phyloP scores from a whole-genome alignment of 2,113 vertebrate genomes.

The Chelonoidis abingdonii region DNA sequence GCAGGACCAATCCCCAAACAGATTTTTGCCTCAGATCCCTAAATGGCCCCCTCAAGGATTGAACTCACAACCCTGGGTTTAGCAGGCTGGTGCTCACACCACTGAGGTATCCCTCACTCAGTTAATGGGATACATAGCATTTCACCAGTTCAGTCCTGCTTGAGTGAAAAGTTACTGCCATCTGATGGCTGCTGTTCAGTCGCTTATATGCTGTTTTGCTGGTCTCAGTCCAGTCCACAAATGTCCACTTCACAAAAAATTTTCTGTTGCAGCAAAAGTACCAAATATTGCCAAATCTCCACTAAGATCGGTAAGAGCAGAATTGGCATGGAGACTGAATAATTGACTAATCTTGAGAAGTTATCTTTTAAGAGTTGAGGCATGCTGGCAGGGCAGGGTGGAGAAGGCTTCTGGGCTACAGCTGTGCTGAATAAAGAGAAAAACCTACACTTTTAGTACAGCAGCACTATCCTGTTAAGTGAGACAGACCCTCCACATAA shows the following conservation, averaged over 20 bases:
- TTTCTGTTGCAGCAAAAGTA: background rate
- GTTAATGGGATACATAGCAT: background rate
- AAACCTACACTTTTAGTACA: background rate
- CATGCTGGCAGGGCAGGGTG: background rate
- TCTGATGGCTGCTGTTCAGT: background rate
- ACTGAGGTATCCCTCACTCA: too few relatives aligned
- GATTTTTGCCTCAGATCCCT: too few relatives aligned
- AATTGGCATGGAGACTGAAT: background rate
- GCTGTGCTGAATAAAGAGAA: background rate
- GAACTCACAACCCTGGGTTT: too few relatives aligned
- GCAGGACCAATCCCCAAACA: too few relatives aligned
- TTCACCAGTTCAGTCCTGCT: background rate
- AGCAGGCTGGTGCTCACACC: too few relatives aligned
- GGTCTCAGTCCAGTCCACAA: background rate
- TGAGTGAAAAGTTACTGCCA: background rate
- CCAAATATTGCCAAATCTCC: background rate
- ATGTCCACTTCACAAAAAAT: background rate
- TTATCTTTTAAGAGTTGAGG: rapidly evolving
- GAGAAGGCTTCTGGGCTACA: background rate
- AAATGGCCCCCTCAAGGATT: too few relatives aligned
- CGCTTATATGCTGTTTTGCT: background rate
- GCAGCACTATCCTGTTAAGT: background rate
- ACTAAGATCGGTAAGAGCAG: background rate
- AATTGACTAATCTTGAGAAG: background rate
- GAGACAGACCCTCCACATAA: background rate